These are phyloP conservation scores for Belgica antarctica DNA, from an alignment of 2,888 invertebrate species.

Conservation along the genomic window DNA sequence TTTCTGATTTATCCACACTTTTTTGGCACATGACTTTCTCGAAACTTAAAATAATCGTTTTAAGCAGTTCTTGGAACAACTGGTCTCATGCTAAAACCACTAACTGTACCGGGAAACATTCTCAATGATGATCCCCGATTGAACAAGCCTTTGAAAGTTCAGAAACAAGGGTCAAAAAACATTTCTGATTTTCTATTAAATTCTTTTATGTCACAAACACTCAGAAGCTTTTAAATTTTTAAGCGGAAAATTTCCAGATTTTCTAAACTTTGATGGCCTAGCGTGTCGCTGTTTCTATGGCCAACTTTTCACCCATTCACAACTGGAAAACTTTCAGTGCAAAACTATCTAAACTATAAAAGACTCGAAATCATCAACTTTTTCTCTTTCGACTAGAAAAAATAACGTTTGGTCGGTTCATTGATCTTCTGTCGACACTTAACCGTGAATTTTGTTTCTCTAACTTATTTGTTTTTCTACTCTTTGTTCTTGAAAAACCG, in stretches of 20 bases:
- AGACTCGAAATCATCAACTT: constrained; percentile 13
- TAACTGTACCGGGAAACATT: neutral
- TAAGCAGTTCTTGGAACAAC: no score
- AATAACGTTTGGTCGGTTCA: neutral
- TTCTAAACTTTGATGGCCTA: constrained; percentile 30
- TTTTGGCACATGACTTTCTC: no score
- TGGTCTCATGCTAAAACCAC: no score
- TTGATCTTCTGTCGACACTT: no score
- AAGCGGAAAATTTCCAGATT: constrained; percentile 31
- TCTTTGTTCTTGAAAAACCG: no score
- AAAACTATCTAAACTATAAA: constrained; percentile 36
- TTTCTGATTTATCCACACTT: no score
- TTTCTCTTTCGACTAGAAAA: constrained; percentile 25
- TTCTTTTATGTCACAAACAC: constrained; percentile 37
- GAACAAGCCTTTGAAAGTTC: neutral
- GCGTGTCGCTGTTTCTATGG: constrained; percentile 5
- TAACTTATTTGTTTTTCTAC: no score
- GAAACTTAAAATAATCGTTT: no score
- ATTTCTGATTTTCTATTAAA: neutral
- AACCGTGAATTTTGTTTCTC: no score
- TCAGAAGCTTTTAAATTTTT: constrained; percentile 38
- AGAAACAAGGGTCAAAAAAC: no score
- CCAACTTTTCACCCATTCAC: constrained; percentile 7
- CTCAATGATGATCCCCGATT: neutral
- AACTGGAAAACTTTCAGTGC: constrained; percentile 10